These are phyloP conservation scores for Eptatretus atami DNA, from an alignment of 2,797 vertebrate genomes.

Conservation along the genomic window DNA sequence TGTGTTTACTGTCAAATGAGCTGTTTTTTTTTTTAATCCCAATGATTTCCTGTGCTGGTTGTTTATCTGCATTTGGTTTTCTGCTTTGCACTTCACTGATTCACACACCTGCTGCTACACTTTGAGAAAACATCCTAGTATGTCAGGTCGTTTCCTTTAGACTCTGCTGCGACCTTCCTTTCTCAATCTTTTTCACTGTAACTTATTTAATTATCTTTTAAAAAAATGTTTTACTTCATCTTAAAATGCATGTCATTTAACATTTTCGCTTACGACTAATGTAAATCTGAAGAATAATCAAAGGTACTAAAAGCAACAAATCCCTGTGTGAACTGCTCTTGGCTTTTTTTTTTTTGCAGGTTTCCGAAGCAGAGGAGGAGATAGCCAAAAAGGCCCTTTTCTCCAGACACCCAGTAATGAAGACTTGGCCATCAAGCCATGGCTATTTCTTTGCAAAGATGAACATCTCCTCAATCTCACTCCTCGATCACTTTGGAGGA, in stretches of 20 bases:
- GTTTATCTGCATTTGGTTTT: too few relatives aligned
- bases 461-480: conserved; percentile 63
- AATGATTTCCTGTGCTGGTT: too few relatives aligned
- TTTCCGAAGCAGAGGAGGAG: conserved; percentile 26
- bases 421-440: conserved; percentile 43
- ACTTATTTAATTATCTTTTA: too few relatives aligned
- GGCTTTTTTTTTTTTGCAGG: conserved; percentile 15
- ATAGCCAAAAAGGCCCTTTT: conserved; percentile 39
- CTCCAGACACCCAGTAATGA: conserved; percentile 57
- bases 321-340: neutral
- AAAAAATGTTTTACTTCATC: neutral
- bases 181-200: too few relatives aligned
- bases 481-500: conserved; percentile 71
- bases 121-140: too few relatives aligned
- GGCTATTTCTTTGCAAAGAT: conserved; percentile 74
- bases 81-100: too few relatives aligned
- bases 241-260: neutral
- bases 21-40: too few relatives aligned
- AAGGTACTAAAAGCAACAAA: neutral
- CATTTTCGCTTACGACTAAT: too few relatives aligned
- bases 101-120: too few relatives aligned
- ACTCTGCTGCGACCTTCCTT: too few relatives aligned
- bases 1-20: too few relatives aligned
- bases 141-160: too few relatives aligned
- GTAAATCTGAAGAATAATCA: neutral